These are phyloP conservation scores for Neoseiulus cucumeris DNA, from an alignment of 1,140 invertebrate species.

Conservation along the genomic window DNA sequence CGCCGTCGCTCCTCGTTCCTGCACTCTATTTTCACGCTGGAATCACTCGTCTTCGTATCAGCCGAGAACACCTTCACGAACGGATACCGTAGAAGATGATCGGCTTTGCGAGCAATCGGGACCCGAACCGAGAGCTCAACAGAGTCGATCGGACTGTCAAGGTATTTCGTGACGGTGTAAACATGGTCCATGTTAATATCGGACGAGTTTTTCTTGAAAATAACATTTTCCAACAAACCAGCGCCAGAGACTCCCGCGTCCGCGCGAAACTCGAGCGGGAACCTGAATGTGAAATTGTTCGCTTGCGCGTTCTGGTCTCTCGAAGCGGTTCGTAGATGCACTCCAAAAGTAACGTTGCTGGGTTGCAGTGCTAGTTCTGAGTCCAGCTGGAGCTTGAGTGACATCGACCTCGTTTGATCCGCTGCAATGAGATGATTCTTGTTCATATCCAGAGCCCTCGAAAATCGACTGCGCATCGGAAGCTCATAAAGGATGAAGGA, in stretches of 20 bases:
- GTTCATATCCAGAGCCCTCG: background rate
- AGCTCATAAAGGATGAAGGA: background rate
- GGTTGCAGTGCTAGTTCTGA: background rate
- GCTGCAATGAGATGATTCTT: background rate
- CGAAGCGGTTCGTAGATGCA: background rate
- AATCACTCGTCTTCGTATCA: too few species aligned
- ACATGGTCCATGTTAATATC: background rate
- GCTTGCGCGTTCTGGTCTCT: background rate
- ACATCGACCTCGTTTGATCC: background rate
- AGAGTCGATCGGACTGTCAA: background rate
- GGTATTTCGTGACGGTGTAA: constrained; percentile 7
- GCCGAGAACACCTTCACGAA: too few species aligned
- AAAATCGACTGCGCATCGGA: background rate
- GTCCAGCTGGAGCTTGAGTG: background rate
- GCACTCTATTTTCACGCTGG: background rate
- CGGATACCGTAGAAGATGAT: too few species aligned
- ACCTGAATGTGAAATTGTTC: background rate
- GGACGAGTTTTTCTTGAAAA: background rate
- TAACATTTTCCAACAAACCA: background rate
- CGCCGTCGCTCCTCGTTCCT: background rate
- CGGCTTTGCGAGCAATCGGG: too few species aligned
- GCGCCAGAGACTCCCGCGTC: background rate
- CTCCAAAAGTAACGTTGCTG: background rate
- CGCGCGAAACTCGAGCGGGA: background rate
- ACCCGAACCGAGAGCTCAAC: too few species aligned